Conservation (phyloP, 2,797 vertebrate genomes). For the Synanceia verrucosa region DNA sequence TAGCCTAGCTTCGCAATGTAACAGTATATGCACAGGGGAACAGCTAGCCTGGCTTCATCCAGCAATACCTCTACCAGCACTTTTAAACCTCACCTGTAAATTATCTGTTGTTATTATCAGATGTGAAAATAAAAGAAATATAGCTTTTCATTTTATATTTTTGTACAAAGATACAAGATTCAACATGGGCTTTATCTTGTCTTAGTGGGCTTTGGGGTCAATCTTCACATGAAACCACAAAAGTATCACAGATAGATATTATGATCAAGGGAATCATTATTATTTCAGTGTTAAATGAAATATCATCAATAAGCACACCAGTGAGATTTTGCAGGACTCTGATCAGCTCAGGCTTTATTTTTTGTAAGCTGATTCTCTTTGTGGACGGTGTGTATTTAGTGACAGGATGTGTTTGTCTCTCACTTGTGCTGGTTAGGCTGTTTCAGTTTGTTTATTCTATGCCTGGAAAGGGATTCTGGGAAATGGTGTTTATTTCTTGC, state of each 20-base stretch:
- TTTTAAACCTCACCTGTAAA: no score
- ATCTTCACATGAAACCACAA: no score
- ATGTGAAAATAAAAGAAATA: no score
- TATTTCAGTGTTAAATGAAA: no score
- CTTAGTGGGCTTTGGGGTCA: not conserved
- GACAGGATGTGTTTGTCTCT: not conserved
- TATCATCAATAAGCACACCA: not conserved
- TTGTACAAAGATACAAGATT: no score
- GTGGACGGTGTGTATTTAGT: slow-evolving; percentile 1
- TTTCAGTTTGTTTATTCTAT: slow-evolving; percentile 1
- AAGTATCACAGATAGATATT: not conserved
- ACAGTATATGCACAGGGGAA: no score
- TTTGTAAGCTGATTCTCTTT: not conserved
- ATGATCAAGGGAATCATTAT: not conserved
- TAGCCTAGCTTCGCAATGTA: no score
- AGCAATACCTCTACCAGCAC: no score
- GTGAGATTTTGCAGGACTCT: not conserved
- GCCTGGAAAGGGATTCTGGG: slow-evolving; percentile 22
- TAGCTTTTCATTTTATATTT: no score
- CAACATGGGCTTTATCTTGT: not conserved
- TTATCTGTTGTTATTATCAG: no score
- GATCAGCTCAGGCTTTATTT: not conserved
- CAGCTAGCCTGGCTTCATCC: no score
- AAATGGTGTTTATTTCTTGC: slow-evolving; percentile 10
- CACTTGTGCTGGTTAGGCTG: not conserved